Percentiles rank a stretch among this genome's conserved stretches.
Evolutionary conservation across 2,888 invertebrate genomes (phyloP).

Genomic region (Hirtodrosophila alboralis): DNA sequence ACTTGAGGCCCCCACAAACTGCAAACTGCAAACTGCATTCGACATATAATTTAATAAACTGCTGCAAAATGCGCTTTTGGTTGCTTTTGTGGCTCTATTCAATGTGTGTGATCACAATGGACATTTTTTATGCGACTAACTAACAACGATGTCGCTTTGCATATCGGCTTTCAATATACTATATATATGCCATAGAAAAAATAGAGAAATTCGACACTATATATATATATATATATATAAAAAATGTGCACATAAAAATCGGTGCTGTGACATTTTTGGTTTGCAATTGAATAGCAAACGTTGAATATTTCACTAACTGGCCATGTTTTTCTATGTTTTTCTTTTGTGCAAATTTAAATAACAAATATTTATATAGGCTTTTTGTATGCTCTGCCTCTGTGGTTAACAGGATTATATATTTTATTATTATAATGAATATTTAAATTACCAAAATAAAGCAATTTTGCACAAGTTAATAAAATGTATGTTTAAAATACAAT

Average conservation of each 20-base stretch:
- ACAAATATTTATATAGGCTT: constrained; percentile 13
- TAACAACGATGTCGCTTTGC: constrained; percentile 27
- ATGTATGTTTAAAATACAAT: background rate
- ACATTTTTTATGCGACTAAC: constrained; percentile 36
- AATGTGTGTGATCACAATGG: constrained; percentile 11
- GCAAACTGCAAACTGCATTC: too few species aligned
- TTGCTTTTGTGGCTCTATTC: constrained; percentile 28
- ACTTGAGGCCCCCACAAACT: constrained; percentile 11
- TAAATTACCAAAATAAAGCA: too few species aligned
- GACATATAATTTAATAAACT: constrained; percentile 55
- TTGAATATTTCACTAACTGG: constrained; percentile 34
- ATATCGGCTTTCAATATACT: constrained; percentile 45
- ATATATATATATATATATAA: too few species aligned
- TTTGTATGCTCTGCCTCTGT: too few species aligned
- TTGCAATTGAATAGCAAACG: constrained; percentile 17
- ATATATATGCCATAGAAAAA: constrained; percentile 3
- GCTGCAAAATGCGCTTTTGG: constrained; percentile 44
- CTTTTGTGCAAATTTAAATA: constrained; percentile 2
- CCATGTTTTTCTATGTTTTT: too few species aligned
- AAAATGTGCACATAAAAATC: constrained; percentile 17
- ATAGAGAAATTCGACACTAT: too few species aligned
- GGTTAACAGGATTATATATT: too few species aligned
- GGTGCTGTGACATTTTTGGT: constrained; percentile 23
- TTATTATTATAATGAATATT: too few species aligned
- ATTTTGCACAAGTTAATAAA: too few species aligned